Evolutionary conservation across 2,888 invertebrate species (phyloP).

Genomic region (Heteromurus nitidus): DNA sequence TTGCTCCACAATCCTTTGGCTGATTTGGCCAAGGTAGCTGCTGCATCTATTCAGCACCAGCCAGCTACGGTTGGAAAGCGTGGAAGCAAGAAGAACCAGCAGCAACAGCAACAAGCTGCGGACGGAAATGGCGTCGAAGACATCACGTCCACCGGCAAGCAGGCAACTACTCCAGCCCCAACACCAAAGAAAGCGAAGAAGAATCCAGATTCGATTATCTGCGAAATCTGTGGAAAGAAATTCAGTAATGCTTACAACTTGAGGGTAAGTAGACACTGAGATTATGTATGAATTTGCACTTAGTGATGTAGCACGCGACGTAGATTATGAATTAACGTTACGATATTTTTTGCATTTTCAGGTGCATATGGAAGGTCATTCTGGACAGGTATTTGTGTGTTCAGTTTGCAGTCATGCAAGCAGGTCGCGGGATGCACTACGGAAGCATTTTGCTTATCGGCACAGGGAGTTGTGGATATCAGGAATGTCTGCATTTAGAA

Average conservation of each 20-base stretch:
- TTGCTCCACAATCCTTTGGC: slow-evolving; percentile 71
- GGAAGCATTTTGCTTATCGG: slow-evolving; percentile 90
- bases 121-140: slow-evolving; percentile 72
- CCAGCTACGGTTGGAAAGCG: slow-evolving; percentile 67
- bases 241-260: slow-evolving; percentile 93
- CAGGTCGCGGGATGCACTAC: slow-evolving; percentile 88
- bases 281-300: neutral
- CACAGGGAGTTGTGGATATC: slow-evolving; percentile 72
- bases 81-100: slow-evolving; percentile 67
- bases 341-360: slow-evolving; percentile 21
- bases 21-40: slow-evolving; percentile 72
- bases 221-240: slow-evolving; percentile 90
- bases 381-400: slow-evolving; percentile 91
- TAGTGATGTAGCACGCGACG: neutral
- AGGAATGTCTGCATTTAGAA: slow-evolving; percentile 73
- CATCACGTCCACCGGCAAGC: slow-evolving; percentile 71
- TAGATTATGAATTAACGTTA: neutral
- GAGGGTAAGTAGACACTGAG: slow-evolving; percentile 77
- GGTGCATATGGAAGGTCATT: slow-evolving; percentile 92
- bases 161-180: slow-evolving; percentile 68
- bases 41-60: slow-evolving; percentile 70
- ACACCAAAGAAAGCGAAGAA: slow-evolving; percentile 72
- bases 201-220: slow-evolving; percentile 77
- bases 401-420: slow-evolving; percentile 91
- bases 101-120: slow-evolving; percentile 67